Evolutionary conservation across 2,113 vertebrate genomes (phyloP).

Genomic region (Cyprinus carpio): DNA sequence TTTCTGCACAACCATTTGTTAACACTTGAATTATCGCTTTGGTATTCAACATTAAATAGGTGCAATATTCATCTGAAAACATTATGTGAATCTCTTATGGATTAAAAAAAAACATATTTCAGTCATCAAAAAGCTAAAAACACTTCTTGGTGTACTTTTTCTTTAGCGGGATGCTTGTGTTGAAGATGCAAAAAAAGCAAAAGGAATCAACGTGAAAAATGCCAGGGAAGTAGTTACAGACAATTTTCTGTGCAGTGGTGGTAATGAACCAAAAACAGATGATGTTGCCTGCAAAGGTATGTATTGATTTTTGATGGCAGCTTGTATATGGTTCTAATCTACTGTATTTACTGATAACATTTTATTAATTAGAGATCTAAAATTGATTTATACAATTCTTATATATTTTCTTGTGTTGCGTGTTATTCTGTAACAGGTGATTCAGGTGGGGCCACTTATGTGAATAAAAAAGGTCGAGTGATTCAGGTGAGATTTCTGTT

Average conservation of each 20-base stretch:
- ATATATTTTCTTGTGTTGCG: not conserved
- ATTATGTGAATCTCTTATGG: not conserved
- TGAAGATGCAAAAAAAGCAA: slow-evolving; percentile 48
- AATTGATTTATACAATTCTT: not conserved
- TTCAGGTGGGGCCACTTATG: not conserved
- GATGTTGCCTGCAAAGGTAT: slow-evolving; percentile 70
- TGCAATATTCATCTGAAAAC: not conserved
- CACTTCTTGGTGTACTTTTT: not conserved
- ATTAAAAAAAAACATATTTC: not conserved
- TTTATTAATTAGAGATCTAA: not conserved
- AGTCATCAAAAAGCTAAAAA: no score
- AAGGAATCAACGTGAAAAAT: slow-evolving; percentile 21
- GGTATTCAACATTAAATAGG: not conserved
- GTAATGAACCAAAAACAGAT: slow-evolving; percentile 27
- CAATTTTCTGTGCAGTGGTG: slow-evolving; percentile 76
- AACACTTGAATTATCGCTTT: slow-evolving; percentile 9
- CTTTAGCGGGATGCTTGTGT: slow-evolving; percentile 70
- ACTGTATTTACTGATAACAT: not conserved
- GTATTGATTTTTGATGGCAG: not conserved
- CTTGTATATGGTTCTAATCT: not conserved
- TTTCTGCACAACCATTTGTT: not conserved
- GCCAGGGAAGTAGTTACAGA: slow-evolving; percentile 63
- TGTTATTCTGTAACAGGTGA: slow-evolving; percentile 23
- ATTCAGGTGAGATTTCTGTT: slow-evolving; percentile 32
- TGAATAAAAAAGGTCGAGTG: not conserved